A percentile compares a stretch with the other conserved stretches of the same genome.
phyloP scores from a whole-genome alignment of 2,797 vertebrate genomes.

The Apogon talboti region DNA sequence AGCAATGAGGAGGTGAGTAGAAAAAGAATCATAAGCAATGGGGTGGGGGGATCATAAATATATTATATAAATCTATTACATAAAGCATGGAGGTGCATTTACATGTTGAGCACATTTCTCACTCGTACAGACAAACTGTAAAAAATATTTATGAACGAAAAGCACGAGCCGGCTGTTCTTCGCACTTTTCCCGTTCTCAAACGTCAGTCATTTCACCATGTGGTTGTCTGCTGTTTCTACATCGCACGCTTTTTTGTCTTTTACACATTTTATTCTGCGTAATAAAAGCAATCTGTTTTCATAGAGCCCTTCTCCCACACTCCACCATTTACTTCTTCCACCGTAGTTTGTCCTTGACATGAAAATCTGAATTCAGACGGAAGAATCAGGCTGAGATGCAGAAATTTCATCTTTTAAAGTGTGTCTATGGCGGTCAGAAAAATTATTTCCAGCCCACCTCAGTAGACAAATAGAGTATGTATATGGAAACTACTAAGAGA shows the following conservation, averaged over 20 bases:
- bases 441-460: too few relatives aligned
- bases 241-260: not conserved
- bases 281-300: conserved; percentile 5
- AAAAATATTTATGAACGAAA: conserved; percentile 47
- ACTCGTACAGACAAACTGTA: conserved; percentile 25
- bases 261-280: not conserved
- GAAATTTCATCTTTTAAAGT: too few relatives aligned
- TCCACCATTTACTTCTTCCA: not conserved
- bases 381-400: not conserved
- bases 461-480: too few relatives aligned
- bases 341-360: not conserved
- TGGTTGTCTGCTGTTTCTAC: conserved; percentile 11
- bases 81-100: conserved; percentile 50
- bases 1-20: conserved; percentile 15
- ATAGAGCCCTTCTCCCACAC: not conserved
- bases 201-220: not conserved
- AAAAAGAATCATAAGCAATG: conserved; percentile 19
- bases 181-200: conserved; percentile 1
- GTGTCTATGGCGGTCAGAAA: too few relatives aligned
- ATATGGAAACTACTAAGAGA: too few relatives aligned
- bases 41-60: conserved; percentile 40
- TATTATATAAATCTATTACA: conserved; percentile 44
- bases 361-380: conserved; percentile 2
- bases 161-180: conserved; percentile 2
- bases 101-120: conserved; percentile 34